Evolutionary conservation across 2,113 vertebrate species (phyloP).

Genomic region (Arizona elegans): DNA sequence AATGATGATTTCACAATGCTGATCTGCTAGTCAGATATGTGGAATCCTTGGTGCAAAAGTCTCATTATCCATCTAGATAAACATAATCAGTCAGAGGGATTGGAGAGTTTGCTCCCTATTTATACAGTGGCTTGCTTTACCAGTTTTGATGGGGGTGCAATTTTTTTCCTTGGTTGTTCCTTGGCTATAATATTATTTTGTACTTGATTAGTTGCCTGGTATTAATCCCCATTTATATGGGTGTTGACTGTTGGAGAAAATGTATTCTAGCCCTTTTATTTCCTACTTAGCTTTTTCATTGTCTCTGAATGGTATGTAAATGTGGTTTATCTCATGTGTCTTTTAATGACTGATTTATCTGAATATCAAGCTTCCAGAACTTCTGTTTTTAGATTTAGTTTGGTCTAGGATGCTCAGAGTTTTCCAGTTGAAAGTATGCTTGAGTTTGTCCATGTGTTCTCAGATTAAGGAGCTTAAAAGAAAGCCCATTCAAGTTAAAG

Average conservation of each 20-base stretch:
- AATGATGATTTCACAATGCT: background rate
- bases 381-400: background rate
- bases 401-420: background rate
- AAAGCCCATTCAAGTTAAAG: background rate
- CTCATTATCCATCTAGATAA: background rate
- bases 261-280: background rate
- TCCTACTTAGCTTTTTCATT: background rate
- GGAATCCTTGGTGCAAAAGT: background rate
- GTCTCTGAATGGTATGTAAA: background rate
- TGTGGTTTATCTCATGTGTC: background rate
- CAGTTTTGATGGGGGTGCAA: background rate
- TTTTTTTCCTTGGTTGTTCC: background rate
- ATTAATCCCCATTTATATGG: background rate
- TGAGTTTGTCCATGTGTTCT: background rate
- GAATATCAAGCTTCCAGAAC: background rate
- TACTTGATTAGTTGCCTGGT: background rate
- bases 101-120: background rate
- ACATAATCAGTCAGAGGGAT: background rate
- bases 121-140: background rate
- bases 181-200: background rate
- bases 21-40: background rate
- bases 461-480: background rate
- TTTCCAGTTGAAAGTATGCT: background rate
- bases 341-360: background rate
- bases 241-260: background rate